These are phyloP conservation scores for Protomyctophum bolini DNA, from an alignment of 2,113 vertebrate genomes.

Conservation along the genomic window DNA sequence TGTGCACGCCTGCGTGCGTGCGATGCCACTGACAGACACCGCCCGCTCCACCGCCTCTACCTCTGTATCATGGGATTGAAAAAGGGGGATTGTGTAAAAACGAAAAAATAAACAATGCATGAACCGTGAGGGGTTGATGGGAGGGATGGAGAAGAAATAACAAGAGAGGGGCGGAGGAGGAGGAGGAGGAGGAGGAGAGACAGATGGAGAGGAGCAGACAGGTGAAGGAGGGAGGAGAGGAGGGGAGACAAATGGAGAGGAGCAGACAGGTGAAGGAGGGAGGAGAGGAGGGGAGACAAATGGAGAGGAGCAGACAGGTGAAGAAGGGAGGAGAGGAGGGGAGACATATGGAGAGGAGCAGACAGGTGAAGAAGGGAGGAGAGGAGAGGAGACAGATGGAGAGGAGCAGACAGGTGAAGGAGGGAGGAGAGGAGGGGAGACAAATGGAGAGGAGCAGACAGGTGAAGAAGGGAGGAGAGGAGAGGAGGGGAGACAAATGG, in stretches of 20 bases:
- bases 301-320: too few species aligned
- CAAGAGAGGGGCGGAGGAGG: too few species aligned
- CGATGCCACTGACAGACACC: neutral
- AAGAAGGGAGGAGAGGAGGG: too few species aligned
- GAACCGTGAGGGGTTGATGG: neutral
- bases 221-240: neutral
- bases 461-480: neutral
- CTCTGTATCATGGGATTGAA: conserved; percentile 17
- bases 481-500: neutral
- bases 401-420: too few species aligned
- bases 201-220: neutral
- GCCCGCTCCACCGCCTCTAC: conserved; percentile 2
- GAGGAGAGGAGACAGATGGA: too few species aligned
- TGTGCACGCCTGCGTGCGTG: neutral
- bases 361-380: too few species aligned
- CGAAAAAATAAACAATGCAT: conserved; percentile 1
- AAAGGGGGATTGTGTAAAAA: neutral
- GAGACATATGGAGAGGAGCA: too few species aligned
- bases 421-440: too few species aligned
- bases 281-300: too few species aligned
- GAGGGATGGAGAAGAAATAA: neutral
- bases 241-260: too few species aligned
- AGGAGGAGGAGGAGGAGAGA: conserved; percentile 2
- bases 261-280: neutral
- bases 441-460: too few species aligned